A percentile compares a stretch with the other conserved stretches of the same genome.
phyloP scores from a whole-genome alignment of 2,888 invertebrate genomes.

The Atethmia centrago region DNA sequence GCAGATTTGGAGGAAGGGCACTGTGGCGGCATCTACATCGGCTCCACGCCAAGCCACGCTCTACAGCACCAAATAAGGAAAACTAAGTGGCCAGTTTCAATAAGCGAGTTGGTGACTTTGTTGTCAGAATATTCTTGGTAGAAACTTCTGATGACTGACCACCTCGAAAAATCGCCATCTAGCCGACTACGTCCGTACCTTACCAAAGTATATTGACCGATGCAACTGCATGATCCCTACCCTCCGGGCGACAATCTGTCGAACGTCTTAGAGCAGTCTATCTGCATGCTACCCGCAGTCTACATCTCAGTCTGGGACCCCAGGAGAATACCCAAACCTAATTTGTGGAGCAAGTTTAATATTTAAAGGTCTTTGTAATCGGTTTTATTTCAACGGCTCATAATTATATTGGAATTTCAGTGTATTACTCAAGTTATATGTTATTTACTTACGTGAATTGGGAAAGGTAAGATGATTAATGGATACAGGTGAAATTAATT shows the following conservation, averaged over 20 bases:
- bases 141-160: not conserved
- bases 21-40: no score
- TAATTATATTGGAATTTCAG: conserved; percentile 59
- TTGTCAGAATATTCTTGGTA: not conserved
- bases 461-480: conserved; percentile 58
- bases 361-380: conserved; percentile 72
- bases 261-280: conserved; percentile 67
- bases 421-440: conserved; percentile 33
- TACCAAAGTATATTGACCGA: conserved; percentile 85
- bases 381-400: conserved; percentile 65
- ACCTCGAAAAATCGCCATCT: conserved; percentile 3
- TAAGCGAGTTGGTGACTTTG: no score
- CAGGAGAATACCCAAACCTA: conserved; percentile 67
- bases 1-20: not conserved
- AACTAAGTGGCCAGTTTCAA: not conserved
- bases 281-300: conserved; percentile 63
- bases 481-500: conserved; percentile 53
- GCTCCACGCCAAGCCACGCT: no score
- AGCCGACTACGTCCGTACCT: not conserved
- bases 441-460: conserved; percentile 15
- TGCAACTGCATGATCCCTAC: conserved; percentile 77
- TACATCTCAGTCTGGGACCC: conserved; percentile 56
- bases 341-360: conserved; percentile 66
- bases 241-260: conserved; percentile 74
- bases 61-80: not conserved